Conservation (phyloP, 2,797 vertebrate genomes). For the Harpagifer antarcticus region DNA sequence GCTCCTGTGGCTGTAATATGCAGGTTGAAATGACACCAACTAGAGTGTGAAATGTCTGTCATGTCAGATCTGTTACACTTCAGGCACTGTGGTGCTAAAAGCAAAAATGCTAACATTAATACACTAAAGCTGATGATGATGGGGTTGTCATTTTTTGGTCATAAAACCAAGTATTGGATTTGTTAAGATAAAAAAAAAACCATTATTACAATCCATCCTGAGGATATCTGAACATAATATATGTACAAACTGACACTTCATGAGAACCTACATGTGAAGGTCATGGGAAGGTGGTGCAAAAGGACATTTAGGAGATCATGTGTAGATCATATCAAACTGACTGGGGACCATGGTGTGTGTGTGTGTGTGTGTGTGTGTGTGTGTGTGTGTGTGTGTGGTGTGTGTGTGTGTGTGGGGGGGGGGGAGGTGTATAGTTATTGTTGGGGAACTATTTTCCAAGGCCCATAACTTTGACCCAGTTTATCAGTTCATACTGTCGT, state of each 20-base stretch:
- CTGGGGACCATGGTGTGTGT: not conserved
- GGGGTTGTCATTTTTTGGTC: not conserved
- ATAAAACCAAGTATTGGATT: no score
- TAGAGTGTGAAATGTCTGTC: not conserved
- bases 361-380: not conserved
- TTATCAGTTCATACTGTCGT: no score
- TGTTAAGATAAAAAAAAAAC: no score
- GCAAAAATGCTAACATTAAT: not conserved
- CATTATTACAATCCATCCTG: no score
- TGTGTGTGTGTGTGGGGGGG: not conserved
- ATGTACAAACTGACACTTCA: no score
- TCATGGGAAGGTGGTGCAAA: not conserved
- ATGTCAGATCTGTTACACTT: not conserved
- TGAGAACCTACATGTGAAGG: not conserved
- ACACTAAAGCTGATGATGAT: not conserved
- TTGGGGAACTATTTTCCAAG: no score
- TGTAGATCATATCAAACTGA: not conserved
- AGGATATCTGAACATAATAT: no score
- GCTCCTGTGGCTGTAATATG: conserved; percentile 42
- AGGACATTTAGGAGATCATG: not conserved
- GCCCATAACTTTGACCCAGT: no score
- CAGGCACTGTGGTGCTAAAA: not conserved
- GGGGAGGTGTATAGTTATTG: no score
- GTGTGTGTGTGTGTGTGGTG: not conserved
- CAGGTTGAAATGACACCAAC: conserved; percentile 45